Percentiles rank a stretch among this genome's conserved stretches.
Conservation (phyloP, 2,888 invertebrate genomes). For the Suillia variegata region DNA sequence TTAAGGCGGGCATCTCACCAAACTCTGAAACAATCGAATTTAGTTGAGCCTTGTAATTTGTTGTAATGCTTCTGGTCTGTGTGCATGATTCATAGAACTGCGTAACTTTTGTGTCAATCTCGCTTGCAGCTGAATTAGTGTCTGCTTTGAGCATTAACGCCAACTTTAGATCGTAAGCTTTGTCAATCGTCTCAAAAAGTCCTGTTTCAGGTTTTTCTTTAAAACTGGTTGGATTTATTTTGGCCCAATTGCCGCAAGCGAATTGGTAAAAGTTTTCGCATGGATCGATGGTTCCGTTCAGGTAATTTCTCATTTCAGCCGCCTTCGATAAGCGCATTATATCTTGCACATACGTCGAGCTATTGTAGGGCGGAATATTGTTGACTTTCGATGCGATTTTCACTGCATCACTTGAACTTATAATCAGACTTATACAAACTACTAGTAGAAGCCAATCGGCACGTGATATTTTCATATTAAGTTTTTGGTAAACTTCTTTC, state of each 20-base stretch:
- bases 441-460: too few relatives aligned
- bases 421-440: too few relatives aligned
- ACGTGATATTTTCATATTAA: too few relatives aligned
- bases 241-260: slow-evolving; percentile 50
- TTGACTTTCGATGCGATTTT: too few relatives aligned
- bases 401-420: too few relatives aligned
- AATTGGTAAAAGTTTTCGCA: slow-evolving; percentile 51
- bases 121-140: slow-evolving; percentile 39
- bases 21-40: slow-evolving; percentile 44
- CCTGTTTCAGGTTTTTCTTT: slow-evolving; percentile 27
- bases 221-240: slow-evolving; percentile 39
- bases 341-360: slow-evolving; percentile 35
- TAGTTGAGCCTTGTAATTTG: slow-evolving; percentile 33
- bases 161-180: slow-evolving; percentile 42
- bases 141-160: slow-evolving; percentile 37
- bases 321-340: slow-evolving; percentile 50
- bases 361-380: not conserved
- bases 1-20: slow-evolving; percentile 53
- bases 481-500: too few relatives aligned
- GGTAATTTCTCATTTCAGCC: slow-evolving; percentile 45
- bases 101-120: slow-evolving; percentile 47
- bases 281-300: slow-evolving; percentile 38
- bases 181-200: slow-evolving; percentile 35
- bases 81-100: slow-evolving; percentile 56
- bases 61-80: slow-evolving; percentile 18